Conservation (phyloP, 30 jellyfish, hydroid and myxozoan species). For the Hydra vulgaris region DNA sequence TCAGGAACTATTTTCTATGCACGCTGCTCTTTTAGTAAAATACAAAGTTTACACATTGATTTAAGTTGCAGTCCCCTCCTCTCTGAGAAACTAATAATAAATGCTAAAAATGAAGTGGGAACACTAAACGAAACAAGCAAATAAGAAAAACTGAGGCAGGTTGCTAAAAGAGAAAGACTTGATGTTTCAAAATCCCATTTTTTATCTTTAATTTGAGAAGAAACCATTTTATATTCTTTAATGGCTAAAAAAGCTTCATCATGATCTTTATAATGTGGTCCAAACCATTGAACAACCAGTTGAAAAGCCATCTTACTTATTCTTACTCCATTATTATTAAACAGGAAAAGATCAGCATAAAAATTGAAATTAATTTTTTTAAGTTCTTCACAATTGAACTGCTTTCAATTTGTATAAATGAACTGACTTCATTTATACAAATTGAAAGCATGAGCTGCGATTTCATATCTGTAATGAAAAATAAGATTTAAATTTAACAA, state of each 20-base stretch:
- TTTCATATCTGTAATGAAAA: not conserved
- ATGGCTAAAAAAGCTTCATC: not conserved
- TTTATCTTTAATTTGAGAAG: not conserved
- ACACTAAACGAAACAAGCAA: constrained; percentile 14
- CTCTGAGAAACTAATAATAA: not conserved
- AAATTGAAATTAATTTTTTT: constrained; percentile 4
- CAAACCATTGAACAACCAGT: constrained; percentile 25
- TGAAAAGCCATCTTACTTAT: not conserved
- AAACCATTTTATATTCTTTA: not conserved
- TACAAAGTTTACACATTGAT: not conserved
- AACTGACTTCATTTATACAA: constrained; percentile 10
- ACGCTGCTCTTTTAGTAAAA: not conserved
- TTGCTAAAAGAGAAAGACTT: not conserved
- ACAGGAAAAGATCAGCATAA: not conserved
- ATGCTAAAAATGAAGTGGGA: constrained; percentile 11
- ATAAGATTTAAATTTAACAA: no score
- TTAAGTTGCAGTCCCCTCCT: not conserved
- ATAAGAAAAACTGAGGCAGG: not conserved
- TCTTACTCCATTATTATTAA: not conserved
- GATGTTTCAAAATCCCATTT: constrained; percentile 6
- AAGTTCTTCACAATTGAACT: constrained; percentile 16
- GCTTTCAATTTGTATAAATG: not conserved
- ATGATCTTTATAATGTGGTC: constrained; percentile 16
- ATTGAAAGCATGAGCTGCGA: constrained; percentile 1
- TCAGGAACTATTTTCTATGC: not conserved